Conservation (phyloP, 2,888 invertebrate genomes). For the Argyra leucocephala region DNA sequence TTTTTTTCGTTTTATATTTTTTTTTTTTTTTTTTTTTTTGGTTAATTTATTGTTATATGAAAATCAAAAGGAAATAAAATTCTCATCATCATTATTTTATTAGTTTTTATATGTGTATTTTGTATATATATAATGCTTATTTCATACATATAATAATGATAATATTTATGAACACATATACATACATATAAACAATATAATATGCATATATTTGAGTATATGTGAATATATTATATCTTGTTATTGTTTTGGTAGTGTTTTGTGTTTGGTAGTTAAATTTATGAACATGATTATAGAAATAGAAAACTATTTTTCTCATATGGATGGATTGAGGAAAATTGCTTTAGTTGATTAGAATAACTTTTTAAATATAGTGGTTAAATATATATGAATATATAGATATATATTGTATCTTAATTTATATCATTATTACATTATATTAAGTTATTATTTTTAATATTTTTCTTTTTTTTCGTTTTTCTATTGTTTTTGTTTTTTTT, state of each 20-base stretch:
- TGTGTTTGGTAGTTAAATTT: neutral
- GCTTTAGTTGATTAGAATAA: neutral
- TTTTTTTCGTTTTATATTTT: neutral
- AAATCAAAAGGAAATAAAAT: slow-evolving; percentile 4
- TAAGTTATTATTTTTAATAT: no score
- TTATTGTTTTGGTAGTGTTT: neutral
- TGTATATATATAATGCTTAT: neutral
- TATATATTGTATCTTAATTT: no score
- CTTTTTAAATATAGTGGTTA: neutral
- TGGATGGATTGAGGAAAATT: neutral
- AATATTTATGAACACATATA: neutral
- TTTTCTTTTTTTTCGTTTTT: no score
- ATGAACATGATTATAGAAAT: neutral
- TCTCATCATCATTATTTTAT: slow-evolving; percentile 3
- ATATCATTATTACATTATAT: no score
- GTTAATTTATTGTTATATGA: slow-evolving; percentile 6
- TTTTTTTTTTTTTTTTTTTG: neutral
- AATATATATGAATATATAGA: no score
- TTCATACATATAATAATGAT: neutral
- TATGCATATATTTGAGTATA: neutral
- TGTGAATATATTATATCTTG: no score
- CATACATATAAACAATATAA: neutral
- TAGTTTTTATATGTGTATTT: neutral
- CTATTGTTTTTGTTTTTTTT: no score
- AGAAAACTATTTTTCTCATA: neutral